A percentile compares a stretch with the other conserved stretches of the same genome.
These are phyloP conservation scores for Drosophila formosana DNA, from an alignment of 2,888 invertebrate genomes.

Conservation along the genomic window DNA sequence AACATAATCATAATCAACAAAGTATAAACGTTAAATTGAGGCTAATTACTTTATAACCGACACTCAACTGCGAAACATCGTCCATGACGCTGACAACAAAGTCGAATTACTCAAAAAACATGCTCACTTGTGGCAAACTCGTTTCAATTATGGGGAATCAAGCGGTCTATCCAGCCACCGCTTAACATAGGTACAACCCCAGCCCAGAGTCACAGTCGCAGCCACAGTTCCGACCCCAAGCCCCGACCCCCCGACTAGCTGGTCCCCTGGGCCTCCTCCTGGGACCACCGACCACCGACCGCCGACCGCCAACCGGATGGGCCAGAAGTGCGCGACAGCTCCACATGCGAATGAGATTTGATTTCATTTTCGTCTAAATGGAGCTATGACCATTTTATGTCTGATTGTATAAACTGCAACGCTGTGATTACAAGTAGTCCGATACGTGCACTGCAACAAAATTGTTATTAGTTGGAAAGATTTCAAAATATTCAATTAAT, in stretches of 20 bases:
- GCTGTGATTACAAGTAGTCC: slow-evolving; percentile 16
- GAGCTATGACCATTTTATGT: slow-evolving; percentile 65
- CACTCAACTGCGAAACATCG: slow-evolving; percentile 74
- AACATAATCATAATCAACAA: slow-evolving; percentile 81
- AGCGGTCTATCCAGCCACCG: slow-evolving; percentile 46
- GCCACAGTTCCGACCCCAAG: not conserved
- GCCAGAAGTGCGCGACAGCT: slow-evolving; percentile 62
- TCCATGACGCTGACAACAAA: slow-evolving; percentile 52
- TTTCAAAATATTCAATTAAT: too few relatives aligned
- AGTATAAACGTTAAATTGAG: slow-evolving; percentile 81
- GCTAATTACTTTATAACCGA: slow-evolving; percentile 81
- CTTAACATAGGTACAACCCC: slow-evolving; percentile 45
- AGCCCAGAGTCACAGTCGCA: slow-evolving; percentile 12
- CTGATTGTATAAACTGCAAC: slow-evolving; percentile 52
- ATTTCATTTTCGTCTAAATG: slow-evolving; percentile 71
- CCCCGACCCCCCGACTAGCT: slow-evolving; percentile 5
- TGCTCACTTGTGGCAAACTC: slow-evolving; percentile 78
- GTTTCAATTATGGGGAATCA: slow-evolving; percentile 74
- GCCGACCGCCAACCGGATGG: slow-evolving; percentile 62
- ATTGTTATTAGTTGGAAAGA: not conserved
- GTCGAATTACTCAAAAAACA: slow-evolving; percentile 54
- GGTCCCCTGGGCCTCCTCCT: not conserved
- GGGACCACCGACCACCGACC: slow-evolving; percentile 5
- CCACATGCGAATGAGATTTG: slow-evolving; percentile 64
- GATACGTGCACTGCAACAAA: slow-evolving; percentile 33